These are phyloP conservation scores for Melolontha melolontha DNA, from an alignment of 2,888 invertebrate genomes.

Conservation along the genomic window DNA sequence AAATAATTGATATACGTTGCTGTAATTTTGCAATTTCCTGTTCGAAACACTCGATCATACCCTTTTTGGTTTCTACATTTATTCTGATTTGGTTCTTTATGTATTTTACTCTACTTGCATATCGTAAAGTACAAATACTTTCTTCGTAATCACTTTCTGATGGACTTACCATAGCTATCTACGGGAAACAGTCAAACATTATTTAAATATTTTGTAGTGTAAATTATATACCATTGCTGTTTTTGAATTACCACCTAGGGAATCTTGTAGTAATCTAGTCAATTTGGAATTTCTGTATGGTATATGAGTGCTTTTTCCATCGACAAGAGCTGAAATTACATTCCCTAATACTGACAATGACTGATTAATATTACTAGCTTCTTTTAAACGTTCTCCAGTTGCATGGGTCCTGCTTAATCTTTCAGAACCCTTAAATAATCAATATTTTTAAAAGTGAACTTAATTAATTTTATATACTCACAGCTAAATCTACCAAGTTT, in stretches of 20 bases:
- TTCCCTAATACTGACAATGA: conserved; percentile 97
- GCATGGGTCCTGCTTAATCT: conserved; percentile 97
- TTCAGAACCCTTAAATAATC: conserved; percentile 85
- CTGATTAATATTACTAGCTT: conserved; percentile 98
- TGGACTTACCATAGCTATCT: conserved; percentile 98
- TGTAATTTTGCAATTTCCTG: conserved; percentile 94
- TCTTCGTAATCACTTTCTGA: conserved; percentile 97
- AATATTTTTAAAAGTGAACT: background rate
- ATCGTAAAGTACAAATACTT: conserved; percentile 94
- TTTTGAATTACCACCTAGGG: conserved; percentile 96
- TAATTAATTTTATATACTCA: conserved; percentile 65
- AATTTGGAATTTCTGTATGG: conserved; percentile 98
- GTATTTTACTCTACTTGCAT: conserved; percentile 97
- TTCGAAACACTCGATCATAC: conserved; percentile 94
- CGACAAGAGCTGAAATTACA: conserved; percentile 97
- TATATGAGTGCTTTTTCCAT: conserved; percentile 96
- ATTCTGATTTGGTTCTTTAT: conserved; percentile 96
- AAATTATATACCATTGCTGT: conserved; percentile 83
- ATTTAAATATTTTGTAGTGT: background rate
- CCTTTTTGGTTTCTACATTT: conserved; percentile 98
- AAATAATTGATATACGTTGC: conserved; percentile 74
- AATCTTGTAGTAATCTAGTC: conserved; percentile 94
- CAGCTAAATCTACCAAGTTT: conserved; percentile 97
- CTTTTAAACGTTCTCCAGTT: conserved; percentile 90
- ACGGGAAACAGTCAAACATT: conserved; percentile 44